Percentiles rank a stretch among this genome's conserved stretches.
These are phyloP conservation scores for Linnaemya vulpina DNA, from an alignment of 2,888 invertebrate species.

Conservation along the genomic window DNA sequence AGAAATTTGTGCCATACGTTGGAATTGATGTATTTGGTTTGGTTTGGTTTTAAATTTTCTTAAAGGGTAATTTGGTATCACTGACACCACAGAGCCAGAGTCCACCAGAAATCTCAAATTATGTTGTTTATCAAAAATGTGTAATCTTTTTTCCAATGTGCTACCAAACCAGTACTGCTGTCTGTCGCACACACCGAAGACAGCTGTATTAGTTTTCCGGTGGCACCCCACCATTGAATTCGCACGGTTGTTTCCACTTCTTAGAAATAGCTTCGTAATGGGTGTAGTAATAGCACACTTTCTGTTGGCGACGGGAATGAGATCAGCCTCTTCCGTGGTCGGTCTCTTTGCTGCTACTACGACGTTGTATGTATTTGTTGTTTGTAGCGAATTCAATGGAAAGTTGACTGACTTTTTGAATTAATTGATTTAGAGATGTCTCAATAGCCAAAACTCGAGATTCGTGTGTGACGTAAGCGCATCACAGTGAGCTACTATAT, in stretches of 20 bases:
- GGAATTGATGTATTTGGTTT: slow-evolving; percentile 39
- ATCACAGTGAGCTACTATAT: too few relatives aligned
- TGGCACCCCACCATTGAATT: slow-evolving; percentile 35
- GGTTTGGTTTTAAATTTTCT: slow-evolving; percentile 8
- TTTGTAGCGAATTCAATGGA: slow-evolving; percentile 27
- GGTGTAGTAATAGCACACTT: slow-evolving; percentile 55
- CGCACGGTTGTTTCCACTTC: slow-evolving; percentile 52
- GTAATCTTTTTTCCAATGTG: slow-evolving; percentile 33
- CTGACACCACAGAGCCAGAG: slow-evolving; percentile 38
- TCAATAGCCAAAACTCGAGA: too few relatives aligned
- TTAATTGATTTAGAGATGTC: too few relatives aligned
- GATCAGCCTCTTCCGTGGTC: slow-evolving; percentile 27
- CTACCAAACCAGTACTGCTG: slow-evolving; percentile 29
- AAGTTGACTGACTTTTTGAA: slow-evolving; percentile 5
- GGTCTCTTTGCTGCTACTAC: slow-evolving; percentile 30
- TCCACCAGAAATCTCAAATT: not conserved
- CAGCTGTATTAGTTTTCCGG: slow-evolving; percentile 56
- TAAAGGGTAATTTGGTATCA: slow-evolving; percentile 32
- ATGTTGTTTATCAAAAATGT: not conserved
- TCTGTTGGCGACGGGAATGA: slow-evolving; percentile 37
- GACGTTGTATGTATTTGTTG: slow-evolving; percentile 11
- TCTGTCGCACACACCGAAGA: slow-evolving; percentile 42
- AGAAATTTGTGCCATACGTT: slow-evolving; percentile 51
- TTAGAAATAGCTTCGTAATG: slow-evolving; percentile 39
- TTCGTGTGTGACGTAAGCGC: too few relatives aligned